Evolutionary conservation across 2,888 invertebrate species (phyloP), one percentile per base, ranked within the genome.

Genomic region (Cryptus viduatorius): DNA sequence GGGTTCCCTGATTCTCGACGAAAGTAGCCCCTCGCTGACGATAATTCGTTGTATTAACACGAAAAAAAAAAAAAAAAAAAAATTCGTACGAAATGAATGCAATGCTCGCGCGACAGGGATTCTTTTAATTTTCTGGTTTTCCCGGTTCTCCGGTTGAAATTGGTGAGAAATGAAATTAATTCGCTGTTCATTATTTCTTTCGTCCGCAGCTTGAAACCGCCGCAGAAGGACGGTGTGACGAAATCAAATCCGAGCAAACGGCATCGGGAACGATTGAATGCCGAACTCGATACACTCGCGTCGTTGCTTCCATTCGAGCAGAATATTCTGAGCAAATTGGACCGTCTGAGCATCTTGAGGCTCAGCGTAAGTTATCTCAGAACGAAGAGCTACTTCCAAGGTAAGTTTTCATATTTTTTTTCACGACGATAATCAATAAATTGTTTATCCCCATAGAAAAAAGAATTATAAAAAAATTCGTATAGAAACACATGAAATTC

Each of bases 381-480:
- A 92, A 99, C 99, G 93, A 99, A 99, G 95, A 98, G 99, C 95
- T 99, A 99, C 95, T 99, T 99, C 95, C 99, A 99, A 97, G 98
- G 99, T 99, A 94, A 95, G 96, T 92, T 46, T 24, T 79, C 46
- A 67, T 56, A 42, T 14, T 37, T 48, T 29, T 42, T 12, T 12
- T 53, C 53, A 29, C 8, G 48, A 37, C 7, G 5, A 29, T 48
- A 64, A 37, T 64, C 8, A 16, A 64, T 16, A 31, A 42, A 16
- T 4, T 12, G 4, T 24, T 29, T 24, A 5, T 24, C 0, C 37
- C 37, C 37, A 8, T 37, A 37, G 0, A 37, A 37, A 37, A 7
- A 37, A 24, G 24, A 1, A 3, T 24, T 24, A 24, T 2, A 3
- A 24, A 24, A 24, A 24, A 24, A 24, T 24, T 24, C 24, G 1